Conservation (phyloP, 2,888 invertebrate species). For the Sarcophaga subvicina region DNA sequence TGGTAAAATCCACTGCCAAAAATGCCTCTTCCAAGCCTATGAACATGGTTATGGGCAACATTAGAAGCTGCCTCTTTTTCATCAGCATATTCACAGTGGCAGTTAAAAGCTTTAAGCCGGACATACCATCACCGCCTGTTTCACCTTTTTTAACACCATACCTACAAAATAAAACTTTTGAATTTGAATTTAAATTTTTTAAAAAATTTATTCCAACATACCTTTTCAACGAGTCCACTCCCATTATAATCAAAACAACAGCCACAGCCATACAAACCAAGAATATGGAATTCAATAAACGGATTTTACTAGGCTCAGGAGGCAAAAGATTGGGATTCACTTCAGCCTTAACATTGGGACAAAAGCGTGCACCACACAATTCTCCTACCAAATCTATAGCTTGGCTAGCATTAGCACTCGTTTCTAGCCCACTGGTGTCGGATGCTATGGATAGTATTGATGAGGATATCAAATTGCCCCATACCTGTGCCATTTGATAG, state of each 20-base stretch:
- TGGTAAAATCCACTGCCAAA: conserved; percentile 91
- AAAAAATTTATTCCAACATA: conserved; percentile 76
- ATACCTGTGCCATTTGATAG: conserved; percentile 97
- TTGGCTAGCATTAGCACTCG: conserved; percentile 67
- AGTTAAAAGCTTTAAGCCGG: conserved; percentile 86
- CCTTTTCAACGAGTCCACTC: conserved; percentile 92
- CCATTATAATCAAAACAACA: conserved; percentile 87
- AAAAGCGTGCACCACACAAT: conserved; percentile 89
- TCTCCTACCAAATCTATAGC: conserved; percentile 81
- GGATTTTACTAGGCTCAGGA: conserved; percentile 88
- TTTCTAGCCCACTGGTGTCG: conserved; percentile 5
- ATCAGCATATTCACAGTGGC: conserved; percentile 90
- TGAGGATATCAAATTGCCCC: conserved; percentile 96
- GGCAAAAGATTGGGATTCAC: conserved; percentile 87
- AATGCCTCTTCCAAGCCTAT: conserved; percentile 97
- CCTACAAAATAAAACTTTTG: conserved; percentile 77
- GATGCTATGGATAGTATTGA: conserved; percentile 81
- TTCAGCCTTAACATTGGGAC: conserved; percentile 83
- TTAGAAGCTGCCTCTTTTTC: conserved; percentile 90
- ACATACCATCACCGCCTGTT: conserved; percentile 84
- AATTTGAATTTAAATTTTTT: not conserved
- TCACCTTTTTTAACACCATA: conserved; percentile 83
- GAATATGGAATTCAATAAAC: conserved; percentile 91
- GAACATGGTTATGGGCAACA: conserved; percentile 95
- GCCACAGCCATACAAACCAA: conserved; percentile 90